Base-by-base conservation (phyloP, 2,888 invertebrate species). In the Apamea epomidion region DNA sequence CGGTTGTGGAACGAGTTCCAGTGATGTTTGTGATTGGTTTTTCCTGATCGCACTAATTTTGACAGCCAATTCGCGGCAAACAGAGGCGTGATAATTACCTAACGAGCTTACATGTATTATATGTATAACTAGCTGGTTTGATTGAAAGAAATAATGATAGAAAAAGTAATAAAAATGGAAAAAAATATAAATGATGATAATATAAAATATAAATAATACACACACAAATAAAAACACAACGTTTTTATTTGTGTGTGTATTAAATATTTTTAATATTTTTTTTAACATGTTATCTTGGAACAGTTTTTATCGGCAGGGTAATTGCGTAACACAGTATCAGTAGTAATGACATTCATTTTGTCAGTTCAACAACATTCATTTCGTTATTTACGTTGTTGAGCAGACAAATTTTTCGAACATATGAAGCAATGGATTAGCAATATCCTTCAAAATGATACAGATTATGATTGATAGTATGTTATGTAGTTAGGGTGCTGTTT, bases 1-100 rank as follows among this genome's bases (percentile, higher is more conserved):
- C 32, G n/a, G 65, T 70, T 78, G 45, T 5, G 16, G 74, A 84
- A 87, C 80, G 21, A 67, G 73, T 84, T 84, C 32, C 45, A 64
- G 14, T 37, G 16, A 60, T 42, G 7, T 62, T 4, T 29, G 8
- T 2, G 42, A 67, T 45, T 70, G 65, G 51, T 73, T 85, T 74
- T 85, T 73, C 88, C 68, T 80, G 80, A 42, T 58, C n/a, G 16
- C 14, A 29, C 3, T 14, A 67, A 83, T 74, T 78, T 83, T 58
- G 69, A 42, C 12, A 42, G 18, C 18, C 10, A 32, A 32, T 70
- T 73, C 21, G 6, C 29, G 10, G 37, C 32, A 25, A 70, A 74
- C 12, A 51, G 58, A n/a, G 16, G 48, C 8, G 0, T 37, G 45
- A 70, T 32, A 71, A 14, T 51, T 12, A 8, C 16, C 8, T n/a